Conservation (phyloP, 2,888 invertebrate species). For the Troilus luridus region DNA sequence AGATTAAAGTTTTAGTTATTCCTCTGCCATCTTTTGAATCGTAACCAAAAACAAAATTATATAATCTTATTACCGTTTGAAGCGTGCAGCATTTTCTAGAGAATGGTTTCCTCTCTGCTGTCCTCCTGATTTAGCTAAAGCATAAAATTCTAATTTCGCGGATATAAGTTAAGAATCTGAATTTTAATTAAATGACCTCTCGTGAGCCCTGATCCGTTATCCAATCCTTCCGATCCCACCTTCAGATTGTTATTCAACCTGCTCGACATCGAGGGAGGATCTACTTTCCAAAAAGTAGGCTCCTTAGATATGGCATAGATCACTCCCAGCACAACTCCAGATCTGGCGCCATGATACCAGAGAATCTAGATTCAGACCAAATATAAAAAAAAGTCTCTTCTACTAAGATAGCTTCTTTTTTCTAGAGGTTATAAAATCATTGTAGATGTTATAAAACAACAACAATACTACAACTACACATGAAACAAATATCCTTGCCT, state of each 20-base stretch:
- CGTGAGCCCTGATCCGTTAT: background rate
- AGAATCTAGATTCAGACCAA: background rate
- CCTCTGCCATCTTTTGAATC: background rate
- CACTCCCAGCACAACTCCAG: background rate
- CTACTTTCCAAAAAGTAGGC: background rate
- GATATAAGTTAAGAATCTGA: background rate
- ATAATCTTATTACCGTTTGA: background rate
- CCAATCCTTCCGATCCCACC: background rate
- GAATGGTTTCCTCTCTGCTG: background rate
- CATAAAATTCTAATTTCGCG: slow-evolving; percentile 8
- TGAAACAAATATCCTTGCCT: no score
- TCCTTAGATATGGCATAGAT: background rate
- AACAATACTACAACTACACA: no score
- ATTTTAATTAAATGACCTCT: slow-evolving; percentile 5
- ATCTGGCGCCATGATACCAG: background rate
- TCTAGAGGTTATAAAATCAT: no score
- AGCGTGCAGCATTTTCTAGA: background rate
- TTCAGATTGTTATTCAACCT: background rate
- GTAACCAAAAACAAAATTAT: background rate
- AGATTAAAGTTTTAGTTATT: background rate
- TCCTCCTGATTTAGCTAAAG: background rate
- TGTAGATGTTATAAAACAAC: no score
- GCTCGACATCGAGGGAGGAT: background rate
- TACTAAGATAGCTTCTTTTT: no score
- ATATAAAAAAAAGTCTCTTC: background rate